A percentile compares a stretch with the other conserved stretches of the same genome.
These are phyloP conservation scores for Acanthoscelides obtectus DNA, from an alignment of 2,888 invertebrate genomes.

Conservation along the genomic window DNA sequence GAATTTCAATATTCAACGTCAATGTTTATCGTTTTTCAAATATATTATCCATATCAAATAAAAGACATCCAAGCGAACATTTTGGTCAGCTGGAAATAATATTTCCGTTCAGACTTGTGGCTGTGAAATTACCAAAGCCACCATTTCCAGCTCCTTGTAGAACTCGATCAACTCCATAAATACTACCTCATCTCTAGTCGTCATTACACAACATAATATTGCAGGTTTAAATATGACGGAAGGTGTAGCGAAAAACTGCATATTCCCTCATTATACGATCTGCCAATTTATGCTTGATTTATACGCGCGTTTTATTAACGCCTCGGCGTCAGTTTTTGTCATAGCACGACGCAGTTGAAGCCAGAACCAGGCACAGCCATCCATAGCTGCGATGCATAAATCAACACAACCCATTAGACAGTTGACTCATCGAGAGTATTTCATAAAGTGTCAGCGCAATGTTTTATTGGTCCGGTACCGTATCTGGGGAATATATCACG, in stretches of 20 bases:
- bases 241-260: not conserved
- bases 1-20: too few species aligned
- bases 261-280: not conserved
- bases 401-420: conserved; percentile 23
- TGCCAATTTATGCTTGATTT: not conserved
- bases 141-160: too few species aligned
- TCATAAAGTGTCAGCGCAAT: conserved; percentile 30
- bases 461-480: conserved; percentile 28
- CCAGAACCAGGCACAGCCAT: not conserved
- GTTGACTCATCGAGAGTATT: conserved; percentile 31
- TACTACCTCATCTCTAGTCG: too few species aligned
- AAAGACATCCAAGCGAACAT: too few species aligned
- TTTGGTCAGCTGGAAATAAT: too few species aligned
- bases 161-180: too few species aligned
- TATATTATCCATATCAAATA: too few species aligned
- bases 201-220: too few species aligned
- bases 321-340: not conserved
- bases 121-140: too few species aligned
- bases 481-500: conserved; percentile 29
- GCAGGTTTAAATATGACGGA: not conserved
- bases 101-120: too few species aligned
- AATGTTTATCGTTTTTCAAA: too few species aligned
- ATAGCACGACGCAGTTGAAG: not conserved
- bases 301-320: not conserved
- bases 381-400: conserved; percentile 12